These are phyloP conservation scores for Pocota personata DNA, from an alignment of 2,888 invertebrate species.

Conservation along the genomic window DNA sequence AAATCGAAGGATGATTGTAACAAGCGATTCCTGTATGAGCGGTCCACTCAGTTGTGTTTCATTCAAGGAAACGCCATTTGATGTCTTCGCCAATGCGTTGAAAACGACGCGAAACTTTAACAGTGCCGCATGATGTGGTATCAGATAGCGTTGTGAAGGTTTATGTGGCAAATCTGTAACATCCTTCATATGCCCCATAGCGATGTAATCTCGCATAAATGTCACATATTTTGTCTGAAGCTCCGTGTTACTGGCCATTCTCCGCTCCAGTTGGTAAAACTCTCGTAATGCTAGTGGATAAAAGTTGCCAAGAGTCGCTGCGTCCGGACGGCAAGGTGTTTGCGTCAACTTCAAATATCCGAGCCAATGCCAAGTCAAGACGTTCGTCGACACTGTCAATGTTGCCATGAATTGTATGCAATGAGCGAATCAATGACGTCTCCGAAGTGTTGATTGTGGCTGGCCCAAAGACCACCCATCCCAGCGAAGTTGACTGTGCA, in stretches of 20 bases:
- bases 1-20: constrained; percentile 68
- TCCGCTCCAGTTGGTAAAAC: constrained; percentile 13
- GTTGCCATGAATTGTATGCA: background rate
- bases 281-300: constrained; percentile 5
- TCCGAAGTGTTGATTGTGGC: constrained; percentile 13
- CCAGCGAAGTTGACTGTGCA: constrained; percentile 40
- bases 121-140: constrained; percentile 8
- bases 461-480: constrained; percentile 49
- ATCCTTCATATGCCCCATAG: constrained; percentile 18
- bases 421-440: background rate
- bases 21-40: constrained; percentile 18
- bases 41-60: constrained; percentile 25
- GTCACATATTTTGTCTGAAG: constrained; percentile 14
- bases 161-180: background rate
- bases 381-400: constrained; percentile 11
- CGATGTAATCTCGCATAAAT: constrained; percentile 16
- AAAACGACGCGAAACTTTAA: constrained; percentile 26
- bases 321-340: background rate
- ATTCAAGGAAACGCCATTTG: constrained; percentile 21
- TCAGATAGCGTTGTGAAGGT: constrained; percentile 1
- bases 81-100: constrained; percentile 12
- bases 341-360: constrained; percentile 3
- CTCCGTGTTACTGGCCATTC: constrained; percentile 1
- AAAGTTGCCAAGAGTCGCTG: constrained; percentile 4
- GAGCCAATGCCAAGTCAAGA: constrained; percentile 23